Base-by-base conservation (phyloP, 2,113 vertebrate genomes). In the Scophthalmus maximus region DNA sequence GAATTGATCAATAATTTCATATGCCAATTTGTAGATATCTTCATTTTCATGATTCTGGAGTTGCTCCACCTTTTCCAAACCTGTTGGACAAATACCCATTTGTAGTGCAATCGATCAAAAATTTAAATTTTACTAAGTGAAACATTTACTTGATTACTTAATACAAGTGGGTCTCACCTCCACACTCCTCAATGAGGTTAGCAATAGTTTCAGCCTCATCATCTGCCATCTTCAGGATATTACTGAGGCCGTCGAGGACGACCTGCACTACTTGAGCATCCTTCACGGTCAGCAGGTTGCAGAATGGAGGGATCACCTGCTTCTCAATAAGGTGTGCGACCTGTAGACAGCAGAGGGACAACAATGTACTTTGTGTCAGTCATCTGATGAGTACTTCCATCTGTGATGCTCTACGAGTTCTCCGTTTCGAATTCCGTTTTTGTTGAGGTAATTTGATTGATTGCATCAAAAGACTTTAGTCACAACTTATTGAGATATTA, bases 21-120 rank as follows among this genome's bases (percentile, higher is more conserved):
- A 99, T 57, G 98, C 98, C 95, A 99, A 93, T 93, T 99, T 99
- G 95, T 99, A 99, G 95, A 99, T 99, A 92, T 99, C 98, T 93
- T 99, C 98, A 88, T 99, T 99, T 95, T 99, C 98, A 85, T 99
- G 98, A 87, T 98, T 98, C 89, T 99, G 98, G 81, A 99, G 95
- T 72, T 97, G 96, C 93, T 99, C 98, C 55, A 99, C 96, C 86
- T 98, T 99, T 92, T 99, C 97, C 95, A 99, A 92, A 69, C 98
- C 98, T 99, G 80, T 15, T 10, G 15, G 42, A 56, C 49, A 78
- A 2, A 84, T 55, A 46, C 0, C 0, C 34, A 6, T 34, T 60
- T n/a, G 1, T 17, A 11, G 22, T 26, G 2, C 11, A 25, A n/a
- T 8, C 4, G 15, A 25, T 6, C 17, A 47, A 9, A 47, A 38